Evolutionary conservation across 2,797 vertebrate genomes (phyloP).

Genomic region (Sphenopsis melanotis): DNA sequence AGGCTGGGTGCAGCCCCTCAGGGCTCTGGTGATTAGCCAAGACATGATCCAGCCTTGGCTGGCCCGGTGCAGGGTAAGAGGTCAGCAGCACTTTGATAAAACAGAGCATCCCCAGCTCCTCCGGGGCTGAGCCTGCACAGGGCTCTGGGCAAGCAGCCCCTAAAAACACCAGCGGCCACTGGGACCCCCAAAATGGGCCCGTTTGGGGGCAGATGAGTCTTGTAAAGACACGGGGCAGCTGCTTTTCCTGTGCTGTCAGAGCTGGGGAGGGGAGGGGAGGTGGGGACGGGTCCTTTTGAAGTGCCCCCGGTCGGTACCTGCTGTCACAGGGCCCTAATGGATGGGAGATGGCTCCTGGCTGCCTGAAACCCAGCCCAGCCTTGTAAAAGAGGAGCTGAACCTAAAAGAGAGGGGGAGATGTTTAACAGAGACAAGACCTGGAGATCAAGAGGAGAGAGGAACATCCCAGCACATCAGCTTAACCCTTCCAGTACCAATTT

Average conservation of each 20-base stretch:
- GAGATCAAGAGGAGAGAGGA: conserved; percentile 9
- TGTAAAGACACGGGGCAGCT: neutral
- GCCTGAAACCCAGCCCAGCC: neutral
- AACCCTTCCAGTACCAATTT: neutral
- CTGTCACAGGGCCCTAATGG: conserved; percentile 18
- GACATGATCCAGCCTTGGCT: conserved; percentile 39
- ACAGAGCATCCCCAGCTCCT: neutral
- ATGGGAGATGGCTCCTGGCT: conserved; percentile 33
- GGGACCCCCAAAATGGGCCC: fast-evolving
- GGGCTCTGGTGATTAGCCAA: neutral
- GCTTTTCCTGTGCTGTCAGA: fast-evolving
- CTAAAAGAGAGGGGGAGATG: conserved; percentile 27
- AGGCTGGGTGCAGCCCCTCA: neutral
- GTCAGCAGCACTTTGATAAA: conserved; percentile 40
- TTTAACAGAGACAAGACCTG: conserved; percentile 35
- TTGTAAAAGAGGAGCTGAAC: conserved; percentile 49
- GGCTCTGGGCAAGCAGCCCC: neutral
- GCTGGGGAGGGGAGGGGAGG: neutral
- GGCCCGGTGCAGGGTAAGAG: conserved; percentile 11
- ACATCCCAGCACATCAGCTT: neutral
- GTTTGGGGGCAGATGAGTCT: fast-evolving
- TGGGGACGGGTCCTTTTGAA: neutral
- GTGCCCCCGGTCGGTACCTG: neutral
- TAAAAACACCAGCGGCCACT: fast-evolving
- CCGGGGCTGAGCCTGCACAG: fast-evolving